phyloP scores from a whole-genome alignment of 2,113 vertebrate genomes.

The Halcyon malimbica region DNA sequence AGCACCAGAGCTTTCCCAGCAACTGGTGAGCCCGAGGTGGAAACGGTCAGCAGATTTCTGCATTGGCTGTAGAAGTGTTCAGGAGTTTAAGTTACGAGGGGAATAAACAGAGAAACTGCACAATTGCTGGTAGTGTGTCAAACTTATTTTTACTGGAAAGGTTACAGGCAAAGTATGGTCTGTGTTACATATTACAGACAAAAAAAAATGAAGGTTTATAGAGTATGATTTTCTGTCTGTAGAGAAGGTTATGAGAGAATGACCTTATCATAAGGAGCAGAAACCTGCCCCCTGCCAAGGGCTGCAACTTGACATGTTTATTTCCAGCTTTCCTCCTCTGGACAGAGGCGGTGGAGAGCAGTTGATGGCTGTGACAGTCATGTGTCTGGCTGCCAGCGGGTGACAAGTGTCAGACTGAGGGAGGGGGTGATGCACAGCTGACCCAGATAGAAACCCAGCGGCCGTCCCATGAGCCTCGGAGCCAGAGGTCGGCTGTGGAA shows the following conservation, averaged over 20 bases:
- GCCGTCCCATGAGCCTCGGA: neutral
- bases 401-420: neutral
- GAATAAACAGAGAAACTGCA: neutral
- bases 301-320: neutral
- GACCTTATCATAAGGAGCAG: neutral
- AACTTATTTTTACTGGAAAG: neutral
- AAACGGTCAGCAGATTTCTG: neutral
- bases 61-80: neutral
- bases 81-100: neutral
- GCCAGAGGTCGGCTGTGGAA: neutral
- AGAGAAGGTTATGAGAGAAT: neutral
- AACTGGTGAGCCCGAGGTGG: neutral
- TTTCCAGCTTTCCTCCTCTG: neutral
- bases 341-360: rapidly evolving
- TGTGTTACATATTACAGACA: neutral
- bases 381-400: neutral
- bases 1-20: neutral
- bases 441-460: neutral
- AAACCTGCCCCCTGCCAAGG: neutral
- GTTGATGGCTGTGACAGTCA: neutral
- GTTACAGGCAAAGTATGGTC: neutral
- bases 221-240: neutral
- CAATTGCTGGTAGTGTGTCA: neutral
- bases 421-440: neutral
- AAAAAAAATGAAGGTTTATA: neutral